Base-by-base conservation (phyloP, 1,140 invertebrate genomes). In the Orchesella cincta region DNA sequence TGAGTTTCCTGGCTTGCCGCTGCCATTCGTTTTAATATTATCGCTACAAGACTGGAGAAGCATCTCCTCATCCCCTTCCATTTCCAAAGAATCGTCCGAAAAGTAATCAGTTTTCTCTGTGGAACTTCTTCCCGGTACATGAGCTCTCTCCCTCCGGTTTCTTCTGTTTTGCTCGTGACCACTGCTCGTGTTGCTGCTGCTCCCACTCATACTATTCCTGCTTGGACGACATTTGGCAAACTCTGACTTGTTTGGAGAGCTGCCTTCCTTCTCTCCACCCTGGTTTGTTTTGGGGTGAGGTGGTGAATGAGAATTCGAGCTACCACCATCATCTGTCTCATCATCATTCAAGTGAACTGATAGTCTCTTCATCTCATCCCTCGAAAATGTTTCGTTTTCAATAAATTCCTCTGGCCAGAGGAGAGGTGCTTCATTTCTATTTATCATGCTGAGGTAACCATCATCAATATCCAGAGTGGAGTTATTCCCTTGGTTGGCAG, bases 371-470 rank as follows among this genome's bases (percentile, higher is more conserved):
- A 81, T 34, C 46, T 81, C 81, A 23, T 78, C 81, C 5, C 71
- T 28, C 3, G 81, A 73, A 76, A 81, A 81, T 20, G 78, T 80
- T 75, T 81, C 81, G 34, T 70, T 80, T 35, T 80, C 81, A 62
- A 82, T 82, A 31, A 78, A 52, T 54, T 77, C 78, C 34, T 82
- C 81, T 1, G 81, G 81, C 79, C 79, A 82, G 1, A 79, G 57
- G n/a, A 79, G 62, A n/a, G 74, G 76, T 35, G 31, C 35, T 20
- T 82, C 78, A 33, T 75, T 75, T 71, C 79, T 39, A 67, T 82
- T 82, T 1, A 82, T 79, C 81, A 82, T 82, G 39, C 81, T 82
- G 26, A 82, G 64, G 52, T 82, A 82, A 0, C 81, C 81, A 33
- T 82, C 81, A 54, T 82, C 81, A n/a, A 77, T 64, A 23, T 82